phyloP scores from a whole-genome alignment of 2,797 vertebrate genomes.

The Peromyscus eremicus region DNA sequence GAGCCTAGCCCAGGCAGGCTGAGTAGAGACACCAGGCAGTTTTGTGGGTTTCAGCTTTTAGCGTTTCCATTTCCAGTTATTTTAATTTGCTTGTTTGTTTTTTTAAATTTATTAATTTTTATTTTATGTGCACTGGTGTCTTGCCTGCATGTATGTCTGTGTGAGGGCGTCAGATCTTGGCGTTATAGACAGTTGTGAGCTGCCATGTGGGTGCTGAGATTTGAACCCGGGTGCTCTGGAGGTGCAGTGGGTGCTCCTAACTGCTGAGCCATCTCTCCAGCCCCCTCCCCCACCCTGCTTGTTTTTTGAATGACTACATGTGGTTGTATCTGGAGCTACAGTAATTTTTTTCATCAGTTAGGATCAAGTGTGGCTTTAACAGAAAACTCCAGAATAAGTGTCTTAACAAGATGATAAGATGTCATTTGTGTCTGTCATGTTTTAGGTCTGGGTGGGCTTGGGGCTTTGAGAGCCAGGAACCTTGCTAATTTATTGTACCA shows the following conservation, averaged over 20 bases:
- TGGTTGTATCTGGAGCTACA: slow-evolving; percentile 29
- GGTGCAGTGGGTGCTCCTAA: no score
- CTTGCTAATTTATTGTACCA: not conserved
- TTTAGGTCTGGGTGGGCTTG: not conserved
- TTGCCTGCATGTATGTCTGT: no score
- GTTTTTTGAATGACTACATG: not conserved
- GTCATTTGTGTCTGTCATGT: not conserved
- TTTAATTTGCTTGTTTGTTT: not conserved
- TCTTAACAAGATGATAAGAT: not conserved
- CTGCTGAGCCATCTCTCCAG: no score
- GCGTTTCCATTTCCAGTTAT: not conserved
- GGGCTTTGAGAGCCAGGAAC: not conserved
- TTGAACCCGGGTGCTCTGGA: no score
- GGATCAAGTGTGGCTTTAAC: not conserved
- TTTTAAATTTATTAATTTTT: no score
- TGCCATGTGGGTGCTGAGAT: no score
- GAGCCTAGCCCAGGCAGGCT: not conserved
- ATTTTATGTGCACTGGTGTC: no score
- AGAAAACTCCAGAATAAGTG: slow-evolving; percentile 48
- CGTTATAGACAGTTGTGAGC: no score
- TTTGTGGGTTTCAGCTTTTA: not conserved
- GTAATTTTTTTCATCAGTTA: not conserved
- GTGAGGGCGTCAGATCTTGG: no score
- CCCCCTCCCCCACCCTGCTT: not conserved
- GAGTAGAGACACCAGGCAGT: not conserved